These are phyloP conservation scores for Glossophaga mutica DNA, from an alignment of 2,797 vertebrate genomes.

Conservation along the genomic window DNA sequence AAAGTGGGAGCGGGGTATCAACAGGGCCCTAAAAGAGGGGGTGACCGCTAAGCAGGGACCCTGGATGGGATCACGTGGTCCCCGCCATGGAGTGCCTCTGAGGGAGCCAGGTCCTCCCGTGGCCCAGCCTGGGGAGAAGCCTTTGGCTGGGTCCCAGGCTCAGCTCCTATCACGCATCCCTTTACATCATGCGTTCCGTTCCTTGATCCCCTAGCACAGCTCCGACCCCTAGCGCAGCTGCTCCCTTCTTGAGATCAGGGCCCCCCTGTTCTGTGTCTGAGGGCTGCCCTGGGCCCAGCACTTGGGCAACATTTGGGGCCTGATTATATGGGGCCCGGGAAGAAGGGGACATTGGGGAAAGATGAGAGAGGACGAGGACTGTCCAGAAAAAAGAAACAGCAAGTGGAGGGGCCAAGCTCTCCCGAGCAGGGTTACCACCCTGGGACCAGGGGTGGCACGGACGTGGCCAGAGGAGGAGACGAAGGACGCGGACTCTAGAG, in stretches of 20 bases:
- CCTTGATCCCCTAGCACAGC: not conserved
- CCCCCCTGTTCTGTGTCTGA: not conserved
- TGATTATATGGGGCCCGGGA: not conserved
- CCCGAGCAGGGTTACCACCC: not conserved
- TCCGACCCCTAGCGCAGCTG: not conserved
- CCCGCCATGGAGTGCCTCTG: accelerated
- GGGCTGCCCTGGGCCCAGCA: not conserved
- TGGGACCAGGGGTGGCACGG: not conserved
- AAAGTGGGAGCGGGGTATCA: not conserved
- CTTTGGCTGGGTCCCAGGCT: not conserved
- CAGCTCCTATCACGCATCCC: not conserved
- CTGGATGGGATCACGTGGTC: not conserved
- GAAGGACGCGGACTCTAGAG: not conserved
- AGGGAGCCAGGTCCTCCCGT: not conserved
- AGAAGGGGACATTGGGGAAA: not conserved
- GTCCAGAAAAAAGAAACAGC: not conserved
- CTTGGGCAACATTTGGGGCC: not conserved
- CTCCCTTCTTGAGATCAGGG: not conserved
- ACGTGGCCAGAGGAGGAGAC: not conserved
- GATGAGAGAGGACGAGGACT: not conserved
- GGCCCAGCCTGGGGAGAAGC: not conserved
- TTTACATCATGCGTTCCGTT: not conserved
- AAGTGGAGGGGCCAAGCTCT: not conserved
- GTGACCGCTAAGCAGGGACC: not conserved
- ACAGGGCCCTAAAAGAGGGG: not conserved